Percentiles rank a stretch among this genome's conserved stretches.
Conservation (phyloP, 35 echinoderm and acorn worm genomes). For the Anneissia japonica region DNA sequence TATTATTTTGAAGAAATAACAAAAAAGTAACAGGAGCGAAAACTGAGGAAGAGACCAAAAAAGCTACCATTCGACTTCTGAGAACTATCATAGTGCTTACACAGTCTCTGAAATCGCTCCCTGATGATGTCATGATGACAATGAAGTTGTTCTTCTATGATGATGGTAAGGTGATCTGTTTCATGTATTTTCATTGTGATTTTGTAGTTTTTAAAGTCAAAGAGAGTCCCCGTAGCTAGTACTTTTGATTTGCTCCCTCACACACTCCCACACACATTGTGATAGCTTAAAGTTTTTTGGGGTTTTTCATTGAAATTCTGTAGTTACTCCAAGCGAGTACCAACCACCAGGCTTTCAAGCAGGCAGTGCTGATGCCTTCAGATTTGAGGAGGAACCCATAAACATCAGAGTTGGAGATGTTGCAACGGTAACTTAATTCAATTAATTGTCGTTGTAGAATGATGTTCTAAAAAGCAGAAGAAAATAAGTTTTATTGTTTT, state of each 20-base stretch:
- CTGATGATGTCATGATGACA: constrained; percentile 96
- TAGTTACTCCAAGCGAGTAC: constrained; percentile 92
- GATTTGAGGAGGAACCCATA: constrained; percentile 89
- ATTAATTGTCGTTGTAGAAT: too few relatives aligned
- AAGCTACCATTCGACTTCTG: constrained; percentile 78
- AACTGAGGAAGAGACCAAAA: constrained; percentile 77
- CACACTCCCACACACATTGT: too few relatives aligned
- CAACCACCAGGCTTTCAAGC: constrained; percentile 94
- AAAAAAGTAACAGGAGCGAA: constrained; percentile 69
- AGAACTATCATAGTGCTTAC: constrained; percentile 92
- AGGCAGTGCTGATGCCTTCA: constrained; percentile 61
- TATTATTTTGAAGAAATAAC: constrained; percentile 56
- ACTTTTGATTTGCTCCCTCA: too few relatives aligned
- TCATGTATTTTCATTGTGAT: too few relatives aligned
- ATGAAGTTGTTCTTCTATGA: constrained; percentile 99
- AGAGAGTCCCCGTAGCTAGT: too few relatives aligned
- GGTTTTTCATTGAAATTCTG: not conserved
- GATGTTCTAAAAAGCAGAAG: too few relatives aligned
- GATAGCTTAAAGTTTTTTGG: too few relatives aligned
- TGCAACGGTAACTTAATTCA: constrained; percentile 75
- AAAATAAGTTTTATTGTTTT: too few relatives aligned
- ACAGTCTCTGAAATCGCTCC: constrained; percentile 68
- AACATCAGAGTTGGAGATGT: constrained; percentile 97
- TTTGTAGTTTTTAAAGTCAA: too few relatives aligned
- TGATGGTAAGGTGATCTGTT: constrained; percentile 76